phyloP scores from a whole-genome alignment of 2,797 vertebrate species.

The Delichon dasypus region DNA sequence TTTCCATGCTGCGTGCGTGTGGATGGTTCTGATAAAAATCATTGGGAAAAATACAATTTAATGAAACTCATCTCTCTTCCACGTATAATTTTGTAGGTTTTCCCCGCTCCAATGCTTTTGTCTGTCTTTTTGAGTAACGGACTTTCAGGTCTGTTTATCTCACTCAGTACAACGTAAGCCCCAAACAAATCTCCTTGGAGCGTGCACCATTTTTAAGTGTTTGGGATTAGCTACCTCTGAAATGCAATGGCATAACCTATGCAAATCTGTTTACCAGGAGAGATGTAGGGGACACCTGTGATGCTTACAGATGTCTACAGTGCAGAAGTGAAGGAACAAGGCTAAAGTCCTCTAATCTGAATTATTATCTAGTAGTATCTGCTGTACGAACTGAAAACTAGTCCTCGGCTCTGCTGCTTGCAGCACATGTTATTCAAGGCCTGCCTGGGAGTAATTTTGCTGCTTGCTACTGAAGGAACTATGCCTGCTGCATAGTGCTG shows the following conservation, averaged over 20 bases:
- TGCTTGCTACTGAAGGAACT: background rate
- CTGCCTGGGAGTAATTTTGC: background rate
- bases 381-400: background rate
- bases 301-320: background rate
- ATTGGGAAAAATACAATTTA: background rate
- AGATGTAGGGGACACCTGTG: background rate
- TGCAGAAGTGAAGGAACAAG: background rate
- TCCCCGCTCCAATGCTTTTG: background rate
- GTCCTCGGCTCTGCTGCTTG: background rate
- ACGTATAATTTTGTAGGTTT: background rate
- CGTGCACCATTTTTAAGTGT: fast-evolving
- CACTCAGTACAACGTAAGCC: background rate
- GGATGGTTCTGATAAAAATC: background rate
- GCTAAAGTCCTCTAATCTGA: background rate
- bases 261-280: background rate
- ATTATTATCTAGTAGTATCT: background rate
- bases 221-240: background rate
- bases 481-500: background rate
- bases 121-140: background rate
- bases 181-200: background rate
- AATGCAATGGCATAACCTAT: background rate
- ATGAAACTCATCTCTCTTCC: background rate
- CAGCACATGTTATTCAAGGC: background rate
- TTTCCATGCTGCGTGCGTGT: background rate
- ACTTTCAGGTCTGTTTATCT: background rate